Conservation (phyloP, 2,113 vertebrate genomes). For the Smithornis capensis region DNA sequence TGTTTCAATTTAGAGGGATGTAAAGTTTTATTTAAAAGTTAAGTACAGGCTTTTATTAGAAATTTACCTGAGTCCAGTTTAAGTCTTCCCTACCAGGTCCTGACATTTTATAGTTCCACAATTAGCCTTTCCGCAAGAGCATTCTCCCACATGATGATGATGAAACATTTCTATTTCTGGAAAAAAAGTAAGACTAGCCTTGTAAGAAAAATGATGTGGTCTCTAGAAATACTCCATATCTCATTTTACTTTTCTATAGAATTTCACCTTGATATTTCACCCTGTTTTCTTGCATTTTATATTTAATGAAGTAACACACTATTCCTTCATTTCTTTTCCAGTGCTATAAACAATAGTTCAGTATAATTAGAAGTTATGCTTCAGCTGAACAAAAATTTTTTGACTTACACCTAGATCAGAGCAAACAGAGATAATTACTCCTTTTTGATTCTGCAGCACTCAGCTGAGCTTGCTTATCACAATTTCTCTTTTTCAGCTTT, state of each 20-base stretch:
- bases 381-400: not conserved
- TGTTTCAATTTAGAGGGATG: not conserved
- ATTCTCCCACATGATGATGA: not conserved
- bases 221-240: not conserved
- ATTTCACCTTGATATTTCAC: not conserved
- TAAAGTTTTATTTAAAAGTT: not conserved
- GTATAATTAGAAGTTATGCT: slow-evolving; percentile 2
- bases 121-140: not conserved
- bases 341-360: not conserved
- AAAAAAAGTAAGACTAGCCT: not conserved
- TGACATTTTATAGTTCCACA: not conserved
- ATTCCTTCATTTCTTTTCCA: not conserved
- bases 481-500: not conserved
- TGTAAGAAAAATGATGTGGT: fast-evolving
- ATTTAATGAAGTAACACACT: not conserved
- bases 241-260: not conserved
- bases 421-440: not conserved
- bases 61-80: not conserved
- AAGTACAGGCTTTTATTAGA: not conserved
- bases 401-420: not conserved
- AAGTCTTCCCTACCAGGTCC: not conserved
- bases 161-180: not conserved
- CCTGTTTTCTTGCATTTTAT: not conserved
- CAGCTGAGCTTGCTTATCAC: not conserved
- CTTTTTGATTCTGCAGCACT: not conserved